Evolutionary conservation across 2,113 vertebrate genomes (phyloP).

Genomic region (Notarius lentiginosus): DNA sequence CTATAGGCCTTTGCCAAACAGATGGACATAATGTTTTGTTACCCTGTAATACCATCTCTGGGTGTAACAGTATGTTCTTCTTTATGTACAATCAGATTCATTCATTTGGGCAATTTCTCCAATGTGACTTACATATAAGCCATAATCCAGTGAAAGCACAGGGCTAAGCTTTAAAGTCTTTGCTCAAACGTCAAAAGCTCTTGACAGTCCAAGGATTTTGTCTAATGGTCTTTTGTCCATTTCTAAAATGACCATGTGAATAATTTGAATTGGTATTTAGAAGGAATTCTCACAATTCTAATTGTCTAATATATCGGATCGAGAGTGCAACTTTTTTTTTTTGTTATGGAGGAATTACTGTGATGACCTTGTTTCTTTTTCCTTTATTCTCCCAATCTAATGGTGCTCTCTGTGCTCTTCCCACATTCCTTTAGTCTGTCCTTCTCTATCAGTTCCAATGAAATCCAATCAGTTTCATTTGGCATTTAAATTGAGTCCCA

Average conservation of each 20-base stretch:
- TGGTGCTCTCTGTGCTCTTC: background rate
- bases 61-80: background rate
- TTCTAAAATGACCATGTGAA: background rate
- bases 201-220: background rate
- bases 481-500: slow-evolving; percentile 68
- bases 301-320: slow-evolving; percentile 5
- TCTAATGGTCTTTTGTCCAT: background rate
- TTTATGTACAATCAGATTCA: background rate
- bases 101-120: background rate
- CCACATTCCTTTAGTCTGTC: slow-evolving; percentile 6
- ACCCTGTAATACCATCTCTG: background rate
- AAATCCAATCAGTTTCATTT: slow-evolving; percentile 69
- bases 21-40: background rate
- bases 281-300: slow-evolving; percentile 13
- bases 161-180: background rate
- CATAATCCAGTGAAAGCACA: background rate
- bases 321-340: background rate
- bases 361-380: slow-evolving; percentile 25
- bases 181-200: background rate
- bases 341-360: slow-evolving; percentile 46
- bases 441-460: slow-evolving; percentile 53
- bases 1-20: background rate
- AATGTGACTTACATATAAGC: background rate
- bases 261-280: background rate
- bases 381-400: slow-evolving; percentile 12